A percentile compares a stretch with the other conserved stretches of the same genome.
These are phyloP conservation scores for Saturnia pavonia DNA, from an alignment of 2,888 invertebrate species.

Conservation along the genomic window DNA sequence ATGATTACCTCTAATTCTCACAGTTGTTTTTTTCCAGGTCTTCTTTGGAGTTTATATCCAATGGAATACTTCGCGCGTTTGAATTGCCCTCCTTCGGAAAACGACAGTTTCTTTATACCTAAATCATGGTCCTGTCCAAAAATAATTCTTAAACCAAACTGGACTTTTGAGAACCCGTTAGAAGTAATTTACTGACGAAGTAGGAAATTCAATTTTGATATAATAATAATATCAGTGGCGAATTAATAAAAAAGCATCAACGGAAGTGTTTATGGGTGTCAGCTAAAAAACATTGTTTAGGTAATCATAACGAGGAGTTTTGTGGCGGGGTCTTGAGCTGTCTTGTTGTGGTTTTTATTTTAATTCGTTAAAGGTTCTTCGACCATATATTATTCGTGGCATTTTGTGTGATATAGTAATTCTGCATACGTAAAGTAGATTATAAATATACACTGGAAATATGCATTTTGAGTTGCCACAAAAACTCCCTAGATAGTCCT, in stretches of 20 bases:
- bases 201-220: conserved; percentile 7
- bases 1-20: background rate
- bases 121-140: conserved; percentile 76
- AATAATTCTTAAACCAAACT: conserved; percentile 68
- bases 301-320: too few species aligned
- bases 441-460: too few species aligned
- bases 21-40: conserved; percentile 52
- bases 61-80: conserved; percentile 93
- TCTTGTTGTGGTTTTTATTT: too few species aligned
- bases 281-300: too few species aligned
- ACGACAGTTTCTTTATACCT: conserved; percentile 71
- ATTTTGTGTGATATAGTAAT: too few species aligned
- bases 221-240: background rate
- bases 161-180: conserved; percentile 73
- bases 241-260: background rate
- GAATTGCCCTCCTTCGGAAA: conserved; percentile 84
- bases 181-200: conserved; percentile 39
- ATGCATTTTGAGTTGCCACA: too few species aligned
- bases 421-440: too few species aligned
- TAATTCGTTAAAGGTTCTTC: too few species aligned
- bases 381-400: too few species aligned
- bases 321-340: too few species aligned
- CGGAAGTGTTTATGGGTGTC: background rate
- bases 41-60: conserved; percentile 88
- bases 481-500: too few species aligned